Base-by-base conservation (phyloP, 2,888 invertebrate species). In the Hipparchia semele region DNA sequence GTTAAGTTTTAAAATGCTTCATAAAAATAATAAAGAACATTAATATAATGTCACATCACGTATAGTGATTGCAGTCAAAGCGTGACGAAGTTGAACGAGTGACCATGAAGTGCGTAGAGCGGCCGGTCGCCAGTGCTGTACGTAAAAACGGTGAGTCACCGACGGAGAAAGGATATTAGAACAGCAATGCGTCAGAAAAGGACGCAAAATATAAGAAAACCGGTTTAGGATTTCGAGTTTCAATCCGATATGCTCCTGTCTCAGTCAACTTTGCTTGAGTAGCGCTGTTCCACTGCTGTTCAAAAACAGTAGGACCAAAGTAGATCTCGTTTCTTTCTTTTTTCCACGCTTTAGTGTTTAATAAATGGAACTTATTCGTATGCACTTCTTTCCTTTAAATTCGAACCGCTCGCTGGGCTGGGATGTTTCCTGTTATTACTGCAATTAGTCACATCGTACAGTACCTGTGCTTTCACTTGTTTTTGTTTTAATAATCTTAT, bases 201-300 rank as follows among this genome's bases (percentile, higher is more conserved):
- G 92, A 92, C 84, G 83, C 80, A 76, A 82, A 82, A 86, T 82
- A 79, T 81, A 83, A 86, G 84, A 88, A 87, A 93, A 92, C 94
- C 90, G 91, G 92, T 94, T 94, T 87, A 83, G 87, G 89, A 93
- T 92, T 94, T 94, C 94, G 92, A 92, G 92, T 93, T 92, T 90
- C 89, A 89, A 93, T 91, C 90, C 92, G 90, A 93, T 94, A 93
- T 87, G 92, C 92, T 91, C 90, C 89, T 86, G 92, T 89, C 91
- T 92, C 87, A 91, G 90, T 87, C 86, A 84, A 88, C 87, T 87
- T 85, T 84, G 88, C 86, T 87, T 84, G 87, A 90, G 87, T 88
- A 85, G 87, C 87, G 84, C 85, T 78, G 79, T 75, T 80, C 79
- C 81, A 80, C 78, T 82, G 84, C 80, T 86, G 89, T 85, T 87